A percentile compares a stretch with the other conserved stretches of the same genome.
Evolutionary conservation across 2,888 invertebrate species (phyloP).

Genomic region (Papilio demoleus): DNA sequence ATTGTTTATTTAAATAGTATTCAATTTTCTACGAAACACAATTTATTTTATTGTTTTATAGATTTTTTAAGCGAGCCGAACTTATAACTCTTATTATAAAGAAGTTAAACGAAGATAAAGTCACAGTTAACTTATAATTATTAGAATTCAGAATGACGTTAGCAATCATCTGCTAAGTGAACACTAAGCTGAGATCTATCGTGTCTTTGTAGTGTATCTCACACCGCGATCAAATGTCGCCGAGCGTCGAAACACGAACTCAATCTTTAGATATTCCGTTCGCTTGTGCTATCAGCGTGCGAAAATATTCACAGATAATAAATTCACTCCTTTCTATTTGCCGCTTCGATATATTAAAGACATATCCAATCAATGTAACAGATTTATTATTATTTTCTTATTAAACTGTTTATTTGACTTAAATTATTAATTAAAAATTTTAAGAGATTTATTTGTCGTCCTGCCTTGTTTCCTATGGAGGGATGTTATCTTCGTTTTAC

Average conservation of each 20-base stretch:
- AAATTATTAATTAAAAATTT: background rate
- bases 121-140: background rate
- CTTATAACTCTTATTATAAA: too few relatives aligned
- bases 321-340: slow-evolving; percentile 38
- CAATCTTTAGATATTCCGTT: slow-evolving; percentile 29
- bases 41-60: too few relatives aligned
- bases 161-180: background rate
- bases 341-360: slow-evolving; percentile 14
- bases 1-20: too few relatives aligned
- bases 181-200: slow-evolving; percentile 9
- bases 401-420: background rate
- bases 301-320: slow-evolving; percentile 39
- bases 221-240: slow-evolving; percentile 30
- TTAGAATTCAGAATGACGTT: background rate
- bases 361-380: background rate
- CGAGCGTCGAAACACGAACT: slow-evolving; percentile 26
- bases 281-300: slow-evolving; percentile 36
- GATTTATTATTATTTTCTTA: background rate
- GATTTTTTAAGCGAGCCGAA: too few relatives aligned
- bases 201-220: slow-evolving; percentile 32
- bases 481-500: too few relatives aligned
- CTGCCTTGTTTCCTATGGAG: too few relatives aligned
- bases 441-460: too few relatives aligned
- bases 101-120: too few relatives aligned
- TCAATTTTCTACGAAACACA: too few relatives aligned